phyloP scores from a whole-genome alignment of 1,140 invertebrate genomes.

The Lasioglossum baleicum region DNA sequence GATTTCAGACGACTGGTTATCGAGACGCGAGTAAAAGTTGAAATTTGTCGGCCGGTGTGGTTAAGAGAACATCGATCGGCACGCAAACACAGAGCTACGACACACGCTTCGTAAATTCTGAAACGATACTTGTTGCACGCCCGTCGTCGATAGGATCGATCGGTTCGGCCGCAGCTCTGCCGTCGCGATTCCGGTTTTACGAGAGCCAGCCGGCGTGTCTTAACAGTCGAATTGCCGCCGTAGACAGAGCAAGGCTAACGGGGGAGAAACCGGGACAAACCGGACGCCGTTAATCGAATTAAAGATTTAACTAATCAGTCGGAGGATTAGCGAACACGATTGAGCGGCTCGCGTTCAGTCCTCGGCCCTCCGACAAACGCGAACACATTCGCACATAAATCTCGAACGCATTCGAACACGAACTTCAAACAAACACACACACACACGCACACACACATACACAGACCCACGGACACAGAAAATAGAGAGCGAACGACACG shows the following conservation, averaged over 20 bases:
- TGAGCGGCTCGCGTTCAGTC: not conserved
- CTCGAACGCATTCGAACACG: not conserved
- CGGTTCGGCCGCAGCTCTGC: not conserved
- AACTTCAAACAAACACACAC: not conserved
- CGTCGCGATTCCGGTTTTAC: no score
- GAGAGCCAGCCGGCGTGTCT: no score
- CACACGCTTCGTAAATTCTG: not conserved
- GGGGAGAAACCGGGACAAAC: not conserved
- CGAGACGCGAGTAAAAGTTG: no score
- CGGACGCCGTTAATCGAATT: not conserved
- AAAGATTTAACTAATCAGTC: not conserved
- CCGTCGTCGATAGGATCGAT: not conserved
- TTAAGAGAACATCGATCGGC: not conserved
- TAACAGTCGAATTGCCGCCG: not conserved
- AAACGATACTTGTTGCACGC: not conserved
- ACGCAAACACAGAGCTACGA: not conserved
- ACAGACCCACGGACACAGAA: not conserved
- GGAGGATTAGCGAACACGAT: not conserved
- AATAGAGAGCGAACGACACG: slow-evolving; percentile 26
- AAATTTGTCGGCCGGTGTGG: no score
- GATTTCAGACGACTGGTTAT: no score
- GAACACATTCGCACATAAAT: no score
- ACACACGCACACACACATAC: not conserved
- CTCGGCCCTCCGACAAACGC: not conserved
- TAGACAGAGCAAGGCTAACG: not conserved